Base-by-base conservation (phyloP, 2,113 vertebrate genomes). In the Heteronetta atricapilla region DNA sequence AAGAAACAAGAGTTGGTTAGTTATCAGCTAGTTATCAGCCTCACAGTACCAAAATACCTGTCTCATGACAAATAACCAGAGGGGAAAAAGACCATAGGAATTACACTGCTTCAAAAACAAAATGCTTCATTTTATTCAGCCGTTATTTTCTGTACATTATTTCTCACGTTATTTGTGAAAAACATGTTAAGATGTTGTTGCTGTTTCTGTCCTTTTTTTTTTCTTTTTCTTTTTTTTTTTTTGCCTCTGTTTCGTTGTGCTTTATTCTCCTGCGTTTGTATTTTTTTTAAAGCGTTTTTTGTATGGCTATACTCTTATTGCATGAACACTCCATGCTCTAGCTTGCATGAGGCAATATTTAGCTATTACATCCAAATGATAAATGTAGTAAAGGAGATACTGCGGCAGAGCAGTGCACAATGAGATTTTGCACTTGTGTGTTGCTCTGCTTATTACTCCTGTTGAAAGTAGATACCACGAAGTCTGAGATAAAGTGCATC, bases 191-290 rank as follows among this genome's bases (percentile, higher is more conserved):
- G 21, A 36, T 82, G 40, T 62, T 40, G 36, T 19, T 91, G 46
- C 58, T 82, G 13, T 89, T 91, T 89, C 72, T 89, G 82, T 90
- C 50, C 55, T 38, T 38, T 33, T 56, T 70, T 88, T 82, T 89
- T 79, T 59, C 67, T 88, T 88, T 81, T 89, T 78, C 29, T 59
- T 74, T 88, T 81, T 89, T 78, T 59, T 74, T 88, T 90, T 79
- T 89, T 80, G 34, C 53, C 48, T 87, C 26, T 87, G 53, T 53
- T n/a, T 55, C 4, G 21, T 82, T 91, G 42, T 25, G 42, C 2
- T 56, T 63, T 64, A 48, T 64, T 81, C 36, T 89, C 36, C 48
- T 46, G 26, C 73, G 22, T 9, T 69, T 73, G 18, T 82, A 26
- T 90, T 76, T 1, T 1, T 64, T 36, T 52, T 40, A 33, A 26